Base-by-base conservation (phyloP, 1,140 invertebrate genomes). In the Druon quercuslanigerum region DNA sequence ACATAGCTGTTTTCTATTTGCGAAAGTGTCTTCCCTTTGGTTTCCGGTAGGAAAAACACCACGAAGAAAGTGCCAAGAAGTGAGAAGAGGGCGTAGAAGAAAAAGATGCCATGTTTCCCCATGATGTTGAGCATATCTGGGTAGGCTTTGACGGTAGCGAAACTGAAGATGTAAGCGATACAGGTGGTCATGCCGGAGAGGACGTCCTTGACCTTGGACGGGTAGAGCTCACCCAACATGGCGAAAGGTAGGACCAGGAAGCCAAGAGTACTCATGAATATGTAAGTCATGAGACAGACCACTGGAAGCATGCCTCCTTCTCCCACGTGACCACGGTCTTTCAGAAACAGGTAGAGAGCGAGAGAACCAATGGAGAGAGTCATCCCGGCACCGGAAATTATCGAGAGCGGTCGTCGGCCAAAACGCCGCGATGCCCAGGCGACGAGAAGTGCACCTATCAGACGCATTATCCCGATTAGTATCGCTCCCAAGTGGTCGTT, bases 151-250 rank as follows among this genome's bases (percentile, higher is more conserved):
- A 96, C 94, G 6, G 94, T 92, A 7, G 95, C 83, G 81, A 97
- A 97, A 40, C 94, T 94, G 84, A 95, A 95, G 1, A 94, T 87
- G 89, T 96, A 96, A 50, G 93, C 95, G 5, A 93, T 87, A 46
- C 93, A 93, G 4, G 94, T 92, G 3, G 94, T 94, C 3, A 95
- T 73, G 0, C 94, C 94, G 1, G 94, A 93, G 0, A 95, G 93
- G 2, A 94, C 92, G 9, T 95, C 95, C 50, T 95, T 92, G 2
- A 94, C 92, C 76, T 93, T 93, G 51, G 92, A 83, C 0, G 96
- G 95, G 78, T 94, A 96, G 0, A 96, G 91, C 88, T 97, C 96
- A 0, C 95, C 95, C 76, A 95, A 92, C 92, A 96, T 93, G 11
- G 96, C 94, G 91, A 96, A 96, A 0, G 96, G 96, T 8, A 95